phyloP scores from a whole-genome alignment of 1,140 invertebrate genomes.

The Tetramorium simillimum region DNA sequence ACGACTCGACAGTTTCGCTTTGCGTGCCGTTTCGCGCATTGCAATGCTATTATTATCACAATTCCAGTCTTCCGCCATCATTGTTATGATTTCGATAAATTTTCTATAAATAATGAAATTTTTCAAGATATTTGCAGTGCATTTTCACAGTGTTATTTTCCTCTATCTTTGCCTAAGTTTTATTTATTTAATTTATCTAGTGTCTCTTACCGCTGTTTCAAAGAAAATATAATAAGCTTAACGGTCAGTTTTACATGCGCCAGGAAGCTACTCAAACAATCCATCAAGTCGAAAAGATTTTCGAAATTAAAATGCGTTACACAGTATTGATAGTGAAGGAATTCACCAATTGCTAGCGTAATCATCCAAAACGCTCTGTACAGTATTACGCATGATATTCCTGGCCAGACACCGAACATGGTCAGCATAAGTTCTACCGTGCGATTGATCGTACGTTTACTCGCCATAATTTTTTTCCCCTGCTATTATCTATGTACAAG shows the following conservation, averaged over 20 bases:
- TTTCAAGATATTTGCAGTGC: background rate
- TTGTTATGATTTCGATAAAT: conserved; percentile 20
- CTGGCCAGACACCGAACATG: conserved; percentile 54
- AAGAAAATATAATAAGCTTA: conserved; percentile 47
- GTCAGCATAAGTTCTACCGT: conserved; percentile 28
- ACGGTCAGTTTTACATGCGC: conserved; percentile 24
- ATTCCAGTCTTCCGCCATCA: conserved; percentile 21
- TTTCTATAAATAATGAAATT: conserved; percentile 10
- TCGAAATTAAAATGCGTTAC: conserved; percentile 25
- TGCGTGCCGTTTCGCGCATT: background rate
- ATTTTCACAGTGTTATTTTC: background rate
- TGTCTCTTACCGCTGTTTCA: conserved; percentile 41
- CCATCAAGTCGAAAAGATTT: conserved; percentile 54
- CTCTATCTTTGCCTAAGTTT: background rate
- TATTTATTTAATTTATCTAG: background rate
- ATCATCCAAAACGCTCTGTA: conserved; percentile 46
- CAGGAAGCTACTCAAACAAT: conserved; percentile 44
- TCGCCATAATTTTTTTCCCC: conserved; percentile 16
- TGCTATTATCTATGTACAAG: background rate
- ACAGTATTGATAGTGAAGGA: conserved; percentile 28
- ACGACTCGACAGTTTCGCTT: conserved; percentile 11
- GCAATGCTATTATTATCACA: background rate
- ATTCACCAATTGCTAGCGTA: conserved; percentile 24
- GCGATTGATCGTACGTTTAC: conserved; percentile 38
- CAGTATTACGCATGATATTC: conserved; percentile 14